A percentile compares a stretch with the other conserved stretches of the same genome.
Evolutionary conservation across 2,888 invertebrate genomes (phyloP).

Genomic region (Stenodema calcarata): DNA sequence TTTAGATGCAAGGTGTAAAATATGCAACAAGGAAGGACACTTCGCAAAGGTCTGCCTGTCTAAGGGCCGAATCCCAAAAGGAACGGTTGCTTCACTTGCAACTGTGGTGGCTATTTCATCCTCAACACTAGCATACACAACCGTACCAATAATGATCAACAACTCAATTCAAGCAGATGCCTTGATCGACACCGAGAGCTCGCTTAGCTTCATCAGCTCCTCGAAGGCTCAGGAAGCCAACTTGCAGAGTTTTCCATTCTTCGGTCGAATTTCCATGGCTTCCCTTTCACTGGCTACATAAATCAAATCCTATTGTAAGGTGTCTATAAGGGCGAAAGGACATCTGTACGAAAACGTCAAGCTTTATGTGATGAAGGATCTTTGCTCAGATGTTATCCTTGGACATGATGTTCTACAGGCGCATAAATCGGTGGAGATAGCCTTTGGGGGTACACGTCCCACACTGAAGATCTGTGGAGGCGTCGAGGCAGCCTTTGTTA

Average conservation of each 20-base stretch:
- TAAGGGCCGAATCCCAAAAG: neutral
- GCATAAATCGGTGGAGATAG: neutral
- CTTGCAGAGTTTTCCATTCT: neutral
- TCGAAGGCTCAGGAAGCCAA: no score
- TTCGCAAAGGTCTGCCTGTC: conserved; percentile 21
- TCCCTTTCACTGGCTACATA: neutral
- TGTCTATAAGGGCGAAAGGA: neutral
- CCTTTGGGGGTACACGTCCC: neutral
- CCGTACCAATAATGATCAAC: neutral
- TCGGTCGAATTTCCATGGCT: neutral
- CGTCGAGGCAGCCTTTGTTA: neutral
- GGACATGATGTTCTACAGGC: conserved; percentile 38
- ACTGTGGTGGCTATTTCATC: neutral
- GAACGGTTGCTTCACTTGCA: neutral
- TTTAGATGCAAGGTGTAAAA: conserved; percentile 12
- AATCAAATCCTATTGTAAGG: neutral
- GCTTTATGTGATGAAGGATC: conserved; percentile 1
- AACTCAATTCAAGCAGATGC: neutral
- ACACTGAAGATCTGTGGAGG: neutral
- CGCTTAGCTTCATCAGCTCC: neutral
- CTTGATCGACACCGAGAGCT: neutral
- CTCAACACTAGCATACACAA: neutral
- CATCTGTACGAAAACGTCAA: neutral
- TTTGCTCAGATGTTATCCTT: conserved; percentile 35
- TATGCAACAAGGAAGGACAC: conserved; percentile 32